phyloP scores from a whole-genome alignment of 2,797 vertebrate genomes.

The Sphaeramia orbicularis region DNA sequence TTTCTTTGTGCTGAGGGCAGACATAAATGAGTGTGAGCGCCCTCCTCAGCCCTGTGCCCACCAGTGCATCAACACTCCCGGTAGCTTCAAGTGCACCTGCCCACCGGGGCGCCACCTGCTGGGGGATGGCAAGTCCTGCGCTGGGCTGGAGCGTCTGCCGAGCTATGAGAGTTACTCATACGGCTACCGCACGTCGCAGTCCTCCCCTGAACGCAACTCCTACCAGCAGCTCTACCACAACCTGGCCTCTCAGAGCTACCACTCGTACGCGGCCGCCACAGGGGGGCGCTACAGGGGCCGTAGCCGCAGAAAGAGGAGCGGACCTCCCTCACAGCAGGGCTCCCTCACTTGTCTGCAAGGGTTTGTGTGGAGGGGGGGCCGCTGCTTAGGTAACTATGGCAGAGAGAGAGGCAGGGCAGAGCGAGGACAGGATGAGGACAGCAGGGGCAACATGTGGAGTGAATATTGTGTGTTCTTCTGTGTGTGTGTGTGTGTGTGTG shows the following conservation, averaged over 20 bases:
- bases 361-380: slow-evolving; percentile 88
- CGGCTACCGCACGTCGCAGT: slow-evolving; percentile 90
- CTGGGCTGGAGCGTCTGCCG: slow-evolving; percentile 94
- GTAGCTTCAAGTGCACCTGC: slow-evolving; percentile 97
- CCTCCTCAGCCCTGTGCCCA: slow-evolving; percentile 93
- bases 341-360: slow-evolving; percentile 87
- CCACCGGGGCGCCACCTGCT: slow-evolving; percentile 93
- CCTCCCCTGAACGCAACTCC: slow-evolving; percentile 86
- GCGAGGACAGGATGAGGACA: slow-evolving; percentile 33
- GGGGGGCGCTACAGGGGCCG: slow-evolving; percentile 66
- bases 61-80: slow-evolving; percentile 93
- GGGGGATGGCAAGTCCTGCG: slow-evolving; percentile 97
- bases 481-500: slow-evolving; percentile 36
- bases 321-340: slow-evolving; percentile 24
- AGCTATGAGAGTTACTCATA: slow-evolving; percentile 87
- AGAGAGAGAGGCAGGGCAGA: slow-evolving; percentile 53
- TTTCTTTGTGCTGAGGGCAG: slow-evolving; percentile 88
- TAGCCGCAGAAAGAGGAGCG: slow-evolving; percentile 83
- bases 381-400: slow-evolving; percentile 96
- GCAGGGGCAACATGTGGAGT: neutral
- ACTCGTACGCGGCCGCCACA: slow-evolving; percentile 83
- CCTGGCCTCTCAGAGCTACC: slow-evolving; percentile 92
- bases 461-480: slow-evolving; percentile 27
- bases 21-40: slow-evolving; percentile 97
- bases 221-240: slow-evolving; percentile 91